A percentile compares a stretch with the other conserved stretches of the same genome.
phyloP scores from a whole-genome alignment of 2,888 invertebrate genomes.

The Apotomis capreana region DNA sequence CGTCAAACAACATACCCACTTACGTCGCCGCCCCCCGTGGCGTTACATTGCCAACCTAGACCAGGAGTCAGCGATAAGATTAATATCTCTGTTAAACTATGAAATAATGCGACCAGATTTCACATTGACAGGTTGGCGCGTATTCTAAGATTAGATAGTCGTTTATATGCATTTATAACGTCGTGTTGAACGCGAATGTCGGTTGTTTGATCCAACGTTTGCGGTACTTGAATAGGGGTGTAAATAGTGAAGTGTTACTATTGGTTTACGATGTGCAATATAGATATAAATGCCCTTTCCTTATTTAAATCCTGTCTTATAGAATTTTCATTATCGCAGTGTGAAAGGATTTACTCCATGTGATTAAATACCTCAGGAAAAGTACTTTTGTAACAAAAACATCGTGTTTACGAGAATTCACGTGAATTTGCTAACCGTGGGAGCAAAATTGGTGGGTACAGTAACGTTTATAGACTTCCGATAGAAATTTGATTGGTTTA shows the following conservation, averaged over 20 bases:
- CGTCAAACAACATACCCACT: slow-evolving; percentile 2
- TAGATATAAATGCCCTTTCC: too few relatives aligned
- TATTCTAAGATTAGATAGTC: slow-evolving; percentile 17
- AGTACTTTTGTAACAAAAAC: too few relatives aligned
- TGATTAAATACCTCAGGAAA: too few relatives aligned
- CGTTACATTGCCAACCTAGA: slow-evolving; percentile 40
- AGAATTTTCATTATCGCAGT: too few relatives aligned
- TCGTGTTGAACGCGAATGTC: neutral
- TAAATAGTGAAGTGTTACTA: neutral
- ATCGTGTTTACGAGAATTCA: too few relatives aligned
- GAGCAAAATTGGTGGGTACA: too few relatives aligned
- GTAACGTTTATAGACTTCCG: too few relatives aligned
- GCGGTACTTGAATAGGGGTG: neutral
- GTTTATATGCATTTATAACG: slow-evolving; percentile 26
- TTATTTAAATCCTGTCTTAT: too few relatives aligned
- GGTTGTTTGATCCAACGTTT: slow-evolving; percentile 2
- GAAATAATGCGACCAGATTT: slow-evolving; percentile 34
- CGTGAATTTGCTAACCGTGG: too few relatives aligned
- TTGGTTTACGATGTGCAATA: too few relatives aligned
- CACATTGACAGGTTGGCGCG: slow-evolving; percentile 19
- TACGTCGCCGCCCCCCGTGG: slow-evolving; percentile 46
- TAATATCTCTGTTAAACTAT: slow-evolving; percentile 43
- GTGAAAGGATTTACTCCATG: too few relatives aligned
- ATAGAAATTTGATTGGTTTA: too few relatives aligned
- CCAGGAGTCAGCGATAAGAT: slow-evolving; percentile 47